Evolutionary conservation across 2,888 invertebrate genomes (phyloP), one percentile per base, ranked within the genome.

Genomic region (Megalurothrips usitatus): DNA sequence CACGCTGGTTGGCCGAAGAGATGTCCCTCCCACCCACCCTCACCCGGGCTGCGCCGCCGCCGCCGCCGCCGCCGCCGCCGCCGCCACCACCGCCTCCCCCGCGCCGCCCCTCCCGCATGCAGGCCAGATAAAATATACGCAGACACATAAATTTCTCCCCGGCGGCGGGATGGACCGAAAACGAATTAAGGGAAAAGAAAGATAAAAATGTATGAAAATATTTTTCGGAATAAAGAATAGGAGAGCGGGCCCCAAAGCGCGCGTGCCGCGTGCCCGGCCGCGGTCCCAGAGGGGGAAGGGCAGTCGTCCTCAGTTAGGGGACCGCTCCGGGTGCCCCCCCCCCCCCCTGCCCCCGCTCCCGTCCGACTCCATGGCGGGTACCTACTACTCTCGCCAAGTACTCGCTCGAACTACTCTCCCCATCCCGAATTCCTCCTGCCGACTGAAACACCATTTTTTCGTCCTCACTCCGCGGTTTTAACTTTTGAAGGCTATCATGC

Each of bases 61-160:
- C 2, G 34, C 34, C 34, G 34, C 34, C 34, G 6, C 68, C 23
- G n/a, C 68, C 68, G 34, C 34, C 2, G 34, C 34, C 34, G 34
- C 34, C 34, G 6, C 23, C 11, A 10, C 23, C 68, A 6, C 68
- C 9, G 19, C 52, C 52, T 1, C 52, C 52, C 52, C 58, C n/a
- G n/a, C n/a, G 11, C 68, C 23, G 1, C 68, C 68, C 23, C 11
- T n/a, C 23, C 23, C 68, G 68, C 68, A 75, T 75, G 26, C 68
- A 75, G 26, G 68, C 68, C 68, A 75, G 68, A 75, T 75, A 75
- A 75, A 75, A 75, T 75, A 75, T 75, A 75, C 68, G 68, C 68
- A 75, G 68, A 75, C 68, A 75, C 68, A 75, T 75, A 75, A 75
- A 75, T 75, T 75, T 75, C 23, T 75, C 68, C 68, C 26, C 68